Conservation (phyloP, 1,140 invertebrate genomes). For the Bombus sibiricus region DNA sequence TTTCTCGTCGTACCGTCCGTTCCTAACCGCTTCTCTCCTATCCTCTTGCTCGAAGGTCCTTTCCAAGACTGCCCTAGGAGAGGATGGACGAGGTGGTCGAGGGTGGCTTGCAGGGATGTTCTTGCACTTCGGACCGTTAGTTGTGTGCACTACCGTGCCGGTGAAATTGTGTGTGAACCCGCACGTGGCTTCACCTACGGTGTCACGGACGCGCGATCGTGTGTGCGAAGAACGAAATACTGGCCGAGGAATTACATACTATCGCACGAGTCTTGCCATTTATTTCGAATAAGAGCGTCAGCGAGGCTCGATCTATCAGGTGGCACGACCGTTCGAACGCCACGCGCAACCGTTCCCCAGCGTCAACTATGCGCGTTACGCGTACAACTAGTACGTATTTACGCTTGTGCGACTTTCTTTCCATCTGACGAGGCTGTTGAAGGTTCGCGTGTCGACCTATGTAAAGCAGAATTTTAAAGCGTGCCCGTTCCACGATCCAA, state of each 20-base stretch:
- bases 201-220: slow-evolving; percentile 30
- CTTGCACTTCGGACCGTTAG: slow-evolving; percentile 72
- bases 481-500: not conserved
- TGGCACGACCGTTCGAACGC: slow-evolving; percentile 63
- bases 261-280: slow-evolving; percentile 59
- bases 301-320: slow-evolving; percentile 68
- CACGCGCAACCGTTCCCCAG: not conserved
- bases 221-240: slow-evolving; percentile 16
- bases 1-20: slow-evolving; percentile 69
- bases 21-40: slow-evolving; percentile 65
- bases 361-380: not conserved
- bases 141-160: slow-evolving; percentile 55
- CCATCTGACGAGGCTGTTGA: not conserved
- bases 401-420: not conserved
- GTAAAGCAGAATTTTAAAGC: slow-evolving; percentile 2
- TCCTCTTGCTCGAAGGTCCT: slow-evolving; percentile 77
- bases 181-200: slow-evolving; percentile 52
- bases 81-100: slow-evolving; percentile 68
- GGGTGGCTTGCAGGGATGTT: slow-evolving; percentile 72
- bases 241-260: slow-evolving; percentile 34
- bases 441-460: slow-evolving; percentile 8
- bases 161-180: slow-evolving; percentile 70
- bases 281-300: slow-evolving; percentile 72
- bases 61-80: slow-evolving; percentile 58
- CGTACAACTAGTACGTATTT: not conserved